phyloP scores from a whole-genome alignment of 2,888 invertebrate species.

The Cryptosula pallasiana region DNA sequence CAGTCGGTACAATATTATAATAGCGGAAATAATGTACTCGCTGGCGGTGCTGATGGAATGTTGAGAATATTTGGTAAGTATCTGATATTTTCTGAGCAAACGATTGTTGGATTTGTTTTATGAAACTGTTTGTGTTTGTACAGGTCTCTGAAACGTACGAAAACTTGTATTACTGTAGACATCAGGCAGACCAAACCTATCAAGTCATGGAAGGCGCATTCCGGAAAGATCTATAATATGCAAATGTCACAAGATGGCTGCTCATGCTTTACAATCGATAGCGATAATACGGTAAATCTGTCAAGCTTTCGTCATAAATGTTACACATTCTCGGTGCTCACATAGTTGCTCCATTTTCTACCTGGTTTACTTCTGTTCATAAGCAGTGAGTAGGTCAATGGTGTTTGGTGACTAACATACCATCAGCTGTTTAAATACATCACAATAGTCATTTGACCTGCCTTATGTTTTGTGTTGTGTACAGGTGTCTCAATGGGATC shows the following conservation, averaged over 20 bases:
- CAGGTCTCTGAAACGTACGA: too few relatives aligned
- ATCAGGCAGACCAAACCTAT: constrained; percentile 59
- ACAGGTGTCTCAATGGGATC: constrained; percentile 19
- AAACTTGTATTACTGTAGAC: constrained; percentile 49
- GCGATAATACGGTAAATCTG: constrained; percentile 58
- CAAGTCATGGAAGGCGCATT: constrained; percentile 58
- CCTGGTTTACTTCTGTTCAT: too few relatives aligned
- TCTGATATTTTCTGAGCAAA: too few relatives aligned
- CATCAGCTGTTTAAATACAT: too few relatives aligned
- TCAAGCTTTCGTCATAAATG: too few relatives aligned
- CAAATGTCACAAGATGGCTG: constrained; percentile 60
- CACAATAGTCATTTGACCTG: too few relatives aligned
- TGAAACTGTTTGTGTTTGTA: too few relatives aligned
- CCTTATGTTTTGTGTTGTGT: background rate
- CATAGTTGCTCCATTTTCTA: too few relatives aligned
- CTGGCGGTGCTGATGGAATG: constrained; percentile 60
- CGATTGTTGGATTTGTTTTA: too few relatives aligned
- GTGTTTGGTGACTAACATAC: too few relatives aligned
- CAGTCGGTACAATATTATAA: constrained; percentile 32
- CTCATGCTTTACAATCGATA: constrained; percentile 59
- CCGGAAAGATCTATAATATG: constrained; percentile 58
- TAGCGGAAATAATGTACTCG: constrained; percentile 60
- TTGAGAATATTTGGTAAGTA: constrained; percentile 58
- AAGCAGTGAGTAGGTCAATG: too few relatives aligned
- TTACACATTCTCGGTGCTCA: too few relatives aligned